phyloP scores from a whole-genome alignment of 2,113 vertebrate genomes.

The Spilogale gracilis region DNA sequence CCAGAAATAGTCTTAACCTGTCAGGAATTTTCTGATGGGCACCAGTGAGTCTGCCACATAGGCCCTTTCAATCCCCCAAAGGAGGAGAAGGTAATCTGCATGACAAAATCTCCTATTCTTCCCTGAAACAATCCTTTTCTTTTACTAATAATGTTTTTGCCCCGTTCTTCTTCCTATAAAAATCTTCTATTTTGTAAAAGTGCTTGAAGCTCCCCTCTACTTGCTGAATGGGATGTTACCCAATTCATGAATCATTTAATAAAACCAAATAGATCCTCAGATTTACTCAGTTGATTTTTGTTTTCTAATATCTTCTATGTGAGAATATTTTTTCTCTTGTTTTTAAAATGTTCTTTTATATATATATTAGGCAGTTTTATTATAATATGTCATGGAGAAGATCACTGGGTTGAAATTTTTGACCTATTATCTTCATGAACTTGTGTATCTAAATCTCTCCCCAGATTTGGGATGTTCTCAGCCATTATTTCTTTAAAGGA shows the following conservation, averaged over 20 bases:
- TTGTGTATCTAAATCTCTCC: background rate
- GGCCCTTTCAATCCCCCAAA: background rate
- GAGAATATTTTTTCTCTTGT: background rate
- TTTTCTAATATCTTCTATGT: background rate
- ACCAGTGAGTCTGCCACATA: background rate
- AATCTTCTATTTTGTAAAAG: background rate
- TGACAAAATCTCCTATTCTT: background rate
- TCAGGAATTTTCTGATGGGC: background rate
- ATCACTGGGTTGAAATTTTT: background rate
- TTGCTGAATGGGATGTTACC: background rate
- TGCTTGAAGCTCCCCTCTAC: background rate
- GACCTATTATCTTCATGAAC: background rate
- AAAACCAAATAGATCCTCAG: background rate
- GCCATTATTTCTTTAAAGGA: background rate
- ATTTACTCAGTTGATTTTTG: background rate
- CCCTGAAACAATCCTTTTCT: background rate
- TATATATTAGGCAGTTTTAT: background rate
- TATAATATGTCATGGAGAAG: background rate
- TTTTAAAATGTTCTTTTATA: background rate
- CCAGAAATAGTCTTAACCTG: background rate
- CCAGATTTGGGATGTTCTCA: background rate
- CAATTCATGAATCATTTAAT: background rate
- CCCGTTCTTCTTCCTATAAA: background rate
- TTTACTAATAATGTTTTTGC: background rate
- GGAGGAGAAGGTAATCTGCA: background rate